These are phyloP conservation scores for Mythimna vitellina DNA, from an alignment of 2,888 invertebrate species.

Conservation along the genomic window DNA sequence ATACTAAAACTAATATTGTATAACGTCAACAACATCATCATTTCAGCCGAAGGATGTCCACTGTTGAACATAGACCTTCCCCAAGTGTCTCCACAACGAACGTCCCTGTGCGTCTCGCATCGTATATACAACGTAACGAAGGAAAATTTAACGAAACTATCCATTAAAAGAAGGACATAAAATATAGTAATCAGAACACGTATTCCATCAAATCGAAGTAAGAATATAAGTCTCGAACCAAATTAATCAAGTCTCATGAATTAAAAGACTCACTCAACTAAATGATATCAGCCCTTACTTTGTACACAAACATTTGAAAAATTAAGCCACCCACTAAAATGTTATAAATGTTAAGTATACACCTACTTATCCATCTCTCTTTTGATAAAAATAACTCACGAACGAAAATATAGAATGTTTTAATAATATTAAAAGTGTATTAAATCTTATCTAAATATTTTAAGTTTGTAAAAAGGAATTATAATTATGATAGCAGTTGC, in stretches of 20 bases:
- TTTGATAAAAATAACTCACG: slow-evolving; percentile 12
- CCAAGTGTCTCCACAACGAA: too few relatives aligned
- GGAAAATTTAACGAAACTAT: not conserved
- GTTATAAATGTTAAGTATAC: not conserved
- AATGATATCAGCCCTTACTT: slow-evolving; percentile 24
- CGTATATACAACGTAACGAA: too few relatives aligned
- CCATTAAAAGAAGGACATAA: not conserved
- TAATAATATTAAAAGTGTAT: not conserved
- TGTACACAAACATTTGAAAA: slow-evolving; percentile 19
- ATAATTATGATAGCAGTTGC: not conserved
- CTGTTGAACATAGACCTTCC: too few relatives aligned
- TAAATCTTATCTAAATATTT: not conserved
- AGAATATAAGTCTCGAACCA: slow-evolving; percentile 10
- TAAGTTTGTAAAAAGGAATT: slow-evolving; percentile 11
- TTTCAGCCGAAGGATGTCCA: too few relatives aligned
- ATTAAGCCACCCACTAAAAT: not conserved
- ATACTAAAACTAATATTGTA: too few relatives aligned
- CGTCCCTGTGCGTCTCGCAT: too few relatives aligned
- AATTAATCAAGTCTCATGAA: slow-evolving; percentile 18
- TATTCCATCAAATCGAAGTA: slow-evolving; percentile 19
- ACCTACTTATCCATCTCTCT: not conserved
- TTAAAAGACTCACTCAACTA: slow-evolving; percentile 30
- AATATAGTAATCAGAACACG: slow-evolving; percentile 16
- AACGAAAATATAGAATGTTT: not conserved
- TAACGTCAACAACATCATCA: too few relatives aligned